A percentile compares a stretch with the other conserved stretches of the same genome.
Conservation (phyloP, 2,797 vertebrate genomes). For the Arctocebus calabarensis region DNA sequence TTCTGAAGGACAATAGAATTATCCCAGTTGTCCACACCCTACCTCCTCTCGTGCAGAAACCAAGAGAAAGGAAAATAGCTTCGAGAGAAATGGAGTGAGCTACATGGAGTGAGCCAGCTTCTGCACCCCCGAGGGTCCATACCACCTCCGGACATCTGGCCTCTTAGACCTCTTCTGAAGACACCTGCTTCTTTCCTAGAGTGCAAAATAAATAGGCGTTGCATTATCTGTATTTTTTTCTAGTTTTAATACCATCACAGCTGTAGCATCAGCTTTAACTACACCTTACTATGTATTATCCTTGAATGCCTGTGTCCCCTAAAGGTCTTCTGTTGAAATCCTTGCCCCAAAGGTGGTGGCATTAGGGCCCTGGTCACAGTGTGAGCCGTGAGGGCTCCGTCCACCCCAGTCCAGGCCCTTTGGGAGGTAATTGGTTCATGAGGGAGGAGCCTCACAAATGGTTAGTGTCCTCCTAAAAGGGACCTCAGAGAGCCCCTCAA, state of each 20-base stretch:
- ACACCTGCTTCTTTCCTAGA: accelerated
- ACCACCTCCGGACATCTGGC: accelerated
- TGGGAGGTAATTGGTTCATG: neutral
- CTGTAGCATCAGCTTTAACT: too few species aligned
- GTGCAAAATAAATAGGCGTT: accelerated
- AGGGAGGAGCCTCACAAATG: neutral
- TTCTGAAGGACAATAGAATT: neutral
- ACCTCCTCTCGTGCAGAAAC: accelerated
- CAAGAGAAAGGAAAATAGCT: neutral
- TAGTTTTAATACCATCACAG: neutral
- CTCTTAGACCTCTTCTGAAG: neutral
- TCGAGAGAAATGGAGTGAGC: too few species aligned
- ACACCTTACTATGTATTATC: accelerated
- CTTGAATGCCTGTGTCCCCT: neutral
- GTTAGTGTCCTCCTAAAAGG: neutral
- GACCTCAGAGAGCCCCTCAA: neutral
- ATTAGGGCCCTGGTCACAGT: neutral
- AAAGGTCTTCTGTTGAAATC: too few species aligned
- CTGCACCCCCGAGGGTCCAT: accelerated
- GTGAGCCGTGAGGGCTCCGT: accelerated
- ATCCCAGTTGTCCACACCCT: neutral
- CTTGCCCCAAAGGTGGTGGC: neutral
- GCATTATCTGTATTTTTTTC: accelerated
- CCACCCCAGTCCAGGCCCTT: neutral
- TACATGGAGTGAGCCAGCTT: accelerated